Conservation (phyloP, 2,797 vertebrate genomes). For the Eulemur coronatus region DNA sequence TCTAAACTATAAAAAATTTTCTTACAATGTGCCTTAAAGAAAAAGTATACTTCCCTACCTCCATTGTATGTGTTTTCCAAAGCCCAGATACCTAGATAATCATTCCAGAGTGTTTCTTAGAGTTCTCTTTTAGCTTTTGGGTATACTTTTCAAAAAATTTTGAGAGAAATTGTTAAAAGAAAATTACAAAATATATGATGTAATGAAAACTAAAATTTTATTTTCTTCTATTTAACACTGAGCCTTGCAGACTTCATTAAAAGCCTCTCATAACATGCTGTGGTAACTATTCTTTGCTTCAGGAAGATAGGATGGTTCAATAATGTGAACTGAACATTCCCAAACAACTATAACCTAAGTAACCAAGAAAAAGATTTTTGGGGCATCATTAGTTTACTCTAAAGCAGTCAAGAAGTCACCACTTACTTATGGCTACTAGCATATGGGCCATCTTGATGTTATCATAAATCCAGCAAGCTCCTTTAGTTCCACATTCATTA, state of each 20-base stretch:
- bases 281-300: not conserved
- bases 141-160: not conserved
- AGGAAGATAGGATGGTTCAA: not conserved
- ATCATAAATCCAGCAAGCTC: constrained; percentile 86
- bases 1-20: not conserved
- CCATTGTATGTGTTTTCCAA: not conserved
- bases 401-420: not conserved
- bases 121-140: not conserved
- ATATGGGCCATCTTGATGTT: constrained; percentile 84
- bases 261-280: not conserved
- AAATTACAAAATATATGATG: not conserved
- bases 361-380: not conserved
- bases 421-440: constrained; percentile 87
- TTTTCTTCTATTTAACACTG: not conserved
- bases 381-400: not conserved
- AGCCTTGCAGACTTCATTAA: not conserved
- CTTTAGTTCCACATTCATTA: constrained; percentile 82
- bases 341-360: not conserved
- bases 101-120: not conserved
- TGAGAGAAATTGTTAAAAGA: not conserved
- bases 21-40: not conserved
- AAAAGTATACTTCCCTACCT: not conserved
- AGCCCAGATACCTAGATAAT: not conserved
- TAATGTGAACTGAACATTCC: rapidly evolving
- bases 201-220: not conserved